Evolutionary conservation across 2,888 invertebrate species (phyloP).

Genomic region (Eudasyphora cyanicolor): DNA sequence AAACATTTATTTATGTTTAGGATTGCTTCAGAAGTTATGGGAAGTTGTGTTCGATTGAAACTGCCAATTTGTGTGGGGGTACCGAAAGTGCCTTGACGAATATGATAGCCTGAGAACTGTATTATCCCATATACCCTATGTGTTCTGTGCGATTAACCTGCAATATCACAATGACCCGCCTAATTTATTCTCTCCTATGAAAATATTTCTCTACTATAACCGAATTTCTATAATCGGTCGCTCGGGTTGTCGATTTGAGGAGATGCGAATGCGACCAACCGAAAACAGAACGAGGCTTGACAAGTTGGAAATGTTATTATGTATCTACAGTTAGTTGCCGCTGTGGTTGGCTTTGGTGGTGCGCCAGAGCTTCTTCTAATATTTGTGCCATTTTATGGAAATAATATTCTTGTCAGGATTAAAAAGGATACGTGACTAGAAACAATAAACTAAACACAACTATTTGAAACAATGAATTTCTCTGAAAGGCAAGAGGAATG

Average conservation of each 20-base stretch:
- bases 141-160: too few species aligned
- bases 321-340: background rate
- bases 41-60: too few species aligned
- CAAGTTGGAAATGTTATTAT: constrained; percentile 48
- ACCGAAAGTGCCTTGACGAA: too few species aligned
- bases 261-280: background rate
- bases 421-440: constrained; percentile 80
- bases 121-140: too few species aligned
- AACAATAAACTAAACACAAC: constrained; percentile 75
- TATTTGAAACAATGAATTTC: constrained; percentile 53
- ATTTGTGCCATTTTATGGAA: constrained; percentile 72
- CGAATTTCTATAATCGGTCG: constrained; percentile 26
- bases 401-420: constrained; percentile 80
- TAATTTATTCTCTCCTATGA: too few species aligned
- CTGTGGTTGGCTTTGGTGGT: background rate
- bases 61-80: too few species aligned
- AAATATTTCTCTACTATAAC: too few species aligned
- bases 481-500: background rate
- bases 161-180: too few species aligned
- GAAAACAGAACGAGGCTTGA: constrained; percentile 43
- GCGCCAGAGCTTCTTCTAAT: constrained; percentile 31
- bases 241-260: constrained; percentile 23
- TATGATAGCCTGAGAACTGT: too few species aligned
- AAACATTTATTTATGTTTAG: too few species aligned
- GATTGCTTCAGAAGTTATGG: too few species aligned